phyloP scores from a whole-genome alignment of 2,113 vertebrate species.

The Syngnathus scovelli region DNA sequence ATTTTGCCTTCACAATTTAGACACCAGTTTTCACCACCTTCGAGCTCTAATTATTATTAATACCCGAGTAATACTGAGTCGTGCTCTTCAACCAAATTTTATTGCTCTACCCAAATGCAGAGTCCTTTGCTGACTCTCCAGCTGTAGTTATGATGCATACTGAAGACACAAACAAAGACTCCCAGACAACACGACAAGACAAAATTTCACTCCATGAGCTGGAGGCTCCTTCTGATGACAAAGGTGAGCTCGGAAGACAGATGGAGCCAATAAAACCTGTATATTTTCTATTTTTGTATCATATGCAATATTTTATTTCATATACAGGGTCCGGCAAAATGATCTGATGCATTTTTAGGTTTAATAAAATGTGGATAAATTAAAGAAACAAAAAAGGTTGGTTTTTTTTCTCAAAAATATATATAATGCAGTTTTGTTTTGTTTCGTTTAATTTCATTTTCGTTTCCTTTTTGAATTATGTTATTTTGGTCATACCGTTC shows the following conservation, averaged over 20 bases:
- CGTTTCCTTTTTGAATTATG: too few species aligned
- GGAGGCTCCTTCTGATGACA: conserved; percentile 64
- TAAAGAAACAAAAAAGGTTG: too few species aligned
- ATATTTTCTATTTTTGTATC: too few species aligned
- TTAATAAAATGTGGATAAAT: too few species aligned
- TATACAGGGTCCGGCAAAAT: too few species aligned
- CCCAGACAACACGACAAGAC: conserved; percentile 76
- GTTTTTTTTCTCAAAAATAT: too few species aligned
- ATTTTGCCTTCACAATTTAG: neutral
- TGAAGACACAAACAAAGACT: conserved; percentile 73
- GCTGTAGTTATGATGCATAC: conserved; percentile 36
- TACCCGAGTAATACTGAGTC: neutral
- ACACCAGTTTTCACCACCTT: neutral
- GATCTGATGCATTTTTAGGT: too few species aligned
- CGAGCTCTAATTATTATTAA: neutral
- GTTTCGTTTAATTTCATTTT: too few species aligned
- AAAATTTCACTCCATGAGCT: conserved; percentile 75
- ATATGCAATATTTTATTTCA: neutral
- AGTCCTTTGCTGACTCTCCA: conserved; percentile 49
- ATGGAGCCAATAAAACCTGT: neutral
- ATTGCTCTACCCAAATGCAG: conserved; percentile 52
- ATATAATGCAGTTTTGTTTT: too few species aligned
- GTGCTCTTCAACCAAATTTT: neutral
- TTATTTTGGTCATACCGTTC: too few species aligned
- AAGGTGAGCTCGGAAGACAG: conserved; percentile 63